Evolutionary conservation across 1,140 invertebrate genomes (phyloP).

Genomic region (Sycobia sp.): DNA sequence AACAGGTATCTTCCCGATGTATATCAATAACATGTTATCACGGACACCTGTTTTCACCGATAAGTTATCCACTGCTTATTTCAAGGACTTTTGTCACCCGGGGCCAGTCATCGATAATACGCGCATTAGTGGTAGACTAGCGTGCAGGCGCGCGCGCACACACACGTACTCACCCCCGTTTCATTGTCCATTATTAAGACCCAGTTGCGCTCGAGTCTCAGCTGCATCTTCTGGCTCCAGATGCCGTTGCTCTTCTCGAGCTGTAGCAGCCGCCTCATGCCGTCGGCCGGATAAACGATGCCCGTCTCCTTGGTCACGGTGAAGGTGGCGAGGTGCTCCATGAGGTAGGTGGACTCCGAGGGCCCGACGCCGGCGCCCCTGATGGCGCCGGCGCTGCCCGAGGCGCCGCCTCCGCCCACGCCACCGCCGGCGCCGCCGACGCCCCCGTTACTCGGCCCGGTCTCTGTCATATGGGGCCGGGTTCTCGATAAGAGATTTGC

Average conservation of each 20-base stretch:
- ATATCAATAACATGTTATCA: no score
- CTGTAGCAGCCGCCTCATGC: slow-evolving; percentile 92
- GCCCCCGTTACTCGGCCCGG: background rate
- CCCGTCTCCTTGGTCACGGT: slow-evolving; percentile 88
- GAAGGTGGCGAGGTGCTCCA: slow-evolving; percentile 98
- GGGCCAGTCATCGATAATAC: no score
- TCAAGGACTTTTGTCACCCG: no score
- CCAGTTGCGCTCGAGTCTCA: slow-evolving; percentile 86
- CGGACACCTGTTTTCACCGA: no score
- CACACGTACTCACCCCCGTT: slow-evolving; percentile 82
- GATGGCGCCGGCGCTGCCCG: background rate
- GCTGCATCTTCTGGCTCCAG: slow-evolving; percentile 98
- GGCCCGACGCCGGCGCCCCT: slow-evolving; percentile 47
- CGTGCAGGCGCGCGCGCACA: no score
- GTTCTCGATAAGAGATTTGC: background rate
- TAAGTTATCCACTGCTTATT: no score
- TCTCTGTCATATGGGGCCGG: slow-evolving; percentile 8
- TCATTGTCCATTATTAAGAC: slow-evolving; percentile 96
- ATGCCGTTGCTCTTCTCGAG: slow-evolving; percentile 98
- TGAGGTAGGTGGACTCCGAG: slow-evolving; percentile 79
- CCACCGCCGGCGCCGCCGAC: background rate
- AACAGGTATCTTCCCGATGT: no score
- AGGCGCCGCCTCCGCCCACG: background rate
- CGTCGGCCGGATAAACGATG: slow-evolving; percentile 88
- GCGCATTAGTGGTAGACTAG: no score